Base-by-base conservation (phyloP, 2,888 invertebrate species). In the Entomobrya proxima region DNA sequence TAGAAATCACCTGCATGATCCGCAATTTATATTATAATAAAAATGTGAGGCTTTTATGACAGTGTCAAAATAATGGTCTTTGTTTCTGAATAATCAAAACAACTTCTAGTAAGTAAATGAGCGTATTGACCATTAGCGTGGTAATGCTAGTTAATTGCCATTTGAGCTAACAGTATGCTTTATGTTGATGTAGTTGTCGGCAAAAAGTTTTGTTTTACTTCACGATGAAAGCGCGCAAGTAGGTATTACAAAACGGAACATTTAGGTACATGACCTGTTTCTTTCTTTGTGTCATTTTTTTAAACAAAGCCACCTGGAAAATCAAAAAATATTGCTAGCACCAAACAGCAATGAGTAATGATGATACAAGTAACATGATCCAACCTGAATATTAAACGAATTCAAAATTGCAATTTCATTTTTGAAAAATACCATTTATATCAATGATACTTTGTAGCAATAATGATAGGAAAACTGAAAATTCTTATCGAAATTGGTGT, bases 1-100 rank as follows among this genome's bases (percentile, higher is more conserved):
- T 37, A 32, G 18, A 21, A 83, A 83, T 76, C 69, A 77, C 76
- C 77, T 83, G 83, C 76, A 76, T 83, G 76, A 52, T 18, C 40
- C 13, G 69, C 69, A 72, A 74, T 69, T 47, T 55, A 55, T n/a
- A 47, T 40, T 1, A 40, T n/a, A 44, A 44, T 24, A 35, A 52
- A 52, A 76, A 58, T 47, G n/a, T 64, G 52, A 40, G 40, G 64
- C 52, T 69, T 79, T 81, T 61, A 74, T 74, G 81, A 74, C 32
- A 50, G 72, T 58, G 74, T 40, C 61, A 74, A 58, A 55, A 55
- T 37, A 58, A 76, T 58, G 35, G 55, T 24, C 76, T 76, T 76
- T 55, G 55, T 55, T 76, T 52, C 52, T 30, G n/a, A 58, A 58
- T 35, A 81, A 81, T 74, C 72, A 72, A 79, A 81, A 72, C 81